Evolutionary conservation across 2,797 vertebrate species (phyloP).

Genomic region (Kryptopterus vitreolus): DNA sequence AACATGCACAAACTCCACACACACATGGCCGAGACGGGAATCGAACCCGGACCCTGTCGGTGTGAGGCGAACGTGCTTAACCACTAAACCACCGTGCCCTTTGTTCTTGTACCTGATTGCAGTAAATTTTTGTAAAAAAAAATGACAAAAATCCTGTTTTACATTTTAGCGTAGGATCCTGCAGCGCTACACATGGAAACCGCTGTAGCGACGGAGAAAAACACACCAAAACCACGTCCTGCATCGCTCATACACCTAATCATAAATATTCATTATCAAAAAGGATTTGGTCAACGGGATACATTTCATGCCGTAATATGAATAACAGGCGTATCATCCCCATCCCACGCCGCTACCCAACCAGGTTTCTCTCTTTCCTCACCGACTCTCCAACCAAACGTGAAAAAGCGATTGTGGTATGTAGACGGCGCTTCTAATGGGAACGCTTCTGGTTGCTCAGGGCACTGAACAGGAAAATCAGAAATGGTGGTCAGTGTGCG

Average conservation of each 20-base stretch:
- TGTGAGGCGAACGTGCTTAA: no score
- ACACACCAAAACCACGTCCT: no score
- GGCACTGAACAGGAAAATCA: conserved; percentile 38
- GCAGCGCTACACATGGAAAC: no score
- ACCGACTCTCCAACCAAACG: not conserved
- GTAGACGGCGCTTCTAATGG: conserved; percentile 16
- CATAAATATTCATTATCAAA: conserved; percentile 34
- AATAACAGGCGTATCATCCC: conserved; percentile 35
- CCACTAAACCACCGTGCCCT: no score
- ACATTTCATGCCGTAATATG: conserved; percentile 26
- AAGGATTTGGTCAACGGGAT: conserved; percentile 31
- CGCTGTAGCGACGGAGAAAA: no score
- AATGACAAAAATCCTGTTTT: no score
- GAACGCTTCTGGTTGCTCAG: conserved; percentile 7
- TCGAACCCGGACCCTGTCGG: no score
- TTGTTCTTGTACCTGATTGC: no score
- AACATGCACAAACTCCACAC: no score
- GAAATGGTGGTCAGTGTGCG: conserved; percentile 22
- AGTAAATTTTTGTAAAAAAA: no score
- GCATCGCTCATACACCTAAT: not conserved
- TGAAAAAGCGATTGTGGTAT: not conserved
- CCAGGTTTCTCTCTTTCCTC: not conserved
- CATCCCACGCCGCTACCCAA: not conserved
- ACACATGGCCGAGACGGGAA: no score
- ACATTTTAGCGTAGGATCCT: no score